A percentile compares a stretch with the other conserved stretches of the same genome.
phyloP scores from a whole-genome alignment of 2,888 invertebrate species.

The Ptychoptera albimana region DNA sequence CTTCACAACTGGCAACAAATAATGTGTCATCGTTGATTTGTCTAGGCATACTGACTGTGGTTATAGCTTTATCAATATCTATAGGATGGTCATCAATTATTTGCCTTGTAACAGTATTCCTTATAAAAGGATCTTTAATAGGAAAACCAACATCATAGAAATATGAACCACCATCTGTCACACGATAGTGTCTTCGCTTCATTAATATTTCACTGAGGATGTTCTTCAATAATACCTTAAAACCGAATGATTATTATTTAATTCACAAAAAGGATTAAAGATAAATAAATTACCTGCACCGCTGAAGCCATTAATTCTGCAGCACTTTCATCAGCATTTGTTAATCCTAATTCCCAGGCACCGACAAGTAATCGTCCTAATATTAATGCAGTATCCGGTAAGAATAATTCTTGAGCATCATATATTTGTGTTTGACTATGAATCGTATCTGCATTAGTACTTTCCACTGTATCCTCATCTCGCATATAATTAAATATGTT shows the following conservation, averaged over 20 bases:
- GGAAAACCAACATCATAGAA: constrained; percentile 66
- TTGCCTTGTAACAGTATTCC: constrained; percentile 50
- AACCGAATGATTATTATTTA: neutral
- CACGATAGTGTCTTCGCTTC: constrained; percentile 66
- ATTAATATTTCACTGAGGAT: constrained; percentile 61
- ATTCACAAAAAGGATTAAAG: constrained; percentile 3
- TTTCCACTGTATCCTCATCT: constrained; percentile 28
- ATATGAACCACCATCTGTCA: constrained; percentile 49
- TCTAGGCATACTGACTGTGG: constrained; percentile 47
- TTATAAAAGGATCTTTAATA: constrained; percentile 63
- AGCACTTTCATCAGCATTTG: constrained; percentile 69
- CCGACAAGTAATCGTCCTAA: constrained; percentile 68
- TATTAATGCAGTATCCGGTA: constrained; percentile 73
- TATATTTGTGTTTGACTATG: constrained; percentile 32
- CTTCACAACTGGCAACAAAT: constrained; percentile 56
- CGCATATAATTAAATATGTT: constrained; percentile 43
- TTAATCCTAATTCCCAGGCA: constrained; percentile 79
- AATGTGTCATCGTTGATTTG: constrained; percentile 59
- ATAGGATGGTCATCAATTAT: constrained; percentile 43
- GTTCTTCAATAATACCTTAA: constrained; percentile 61
- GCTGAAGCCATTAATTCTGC: constrained; percentile 70
- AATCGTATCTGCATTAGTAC: constrained; percentile 16
- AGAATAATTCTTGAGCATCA: constrained; percentile 55
- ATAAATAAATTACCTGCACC: constrained; percentile 38
- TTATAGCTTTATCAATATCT: constrained; percentile 41